Base-by-base conservation (phyloP, 2,888 invertebrate genomes). In the Polia nebulosa region DNA sequence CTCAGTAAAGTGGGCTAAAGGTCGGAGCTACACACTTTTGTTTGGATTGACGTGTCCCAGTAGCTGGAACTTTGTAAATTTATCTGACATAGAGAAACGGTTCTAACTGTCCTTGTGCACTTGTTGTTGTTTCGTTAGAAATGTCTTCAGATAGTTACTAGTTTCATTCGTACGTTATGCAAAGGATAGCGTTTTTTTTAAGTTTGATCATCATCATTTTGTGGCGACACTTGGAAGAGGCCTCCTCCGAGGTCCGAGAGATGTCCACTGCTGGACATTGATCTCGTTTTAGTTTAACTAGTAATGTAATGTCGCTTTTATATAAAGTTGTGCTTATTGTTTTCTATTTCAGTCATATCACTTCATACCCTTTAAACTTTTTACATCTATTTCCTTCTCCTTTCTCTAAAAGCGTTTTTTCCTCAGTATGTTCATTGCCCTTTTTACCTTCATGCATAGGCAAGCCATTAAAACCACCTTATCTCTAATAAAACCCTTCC, bases 1-100 rank as follows among this genome's bases (percentile, higher is more conserved):
- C 77, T 52, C 53, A 61, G 81, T 76, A 77, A 69, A 77, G 81
- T 77, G 81, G 81, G 77, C 81, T 77, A 77, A 76, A 80, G 77
- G 77, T 77, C 76, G 63, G 17, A 57, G 59, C 22, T 52, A 53
- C 63, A 57, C 68, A 49, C 63, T 69, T 57, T 68, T 69, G 77
- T 76, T 77, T 80, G 47, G 69, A 68, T 49, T 58, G 67, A 59
- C 76, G 69, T 77, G 63, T 77, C 57, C 70, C 51, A 80, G 80
- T 76, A 76, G 70, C 60, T 64, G 52, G 77, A 76, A 76, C 49
- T 76, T 76, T 45, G 80, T 77, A 77, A 77, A 77, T 80, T 75
- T 74, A 79, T 75, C 53, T 78, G 75, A 65, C 51, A 49, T 77
- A 70, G 72, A 56, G 56, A 51, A 58, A 32, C 56, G 36, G 36